These are phyloP conservation scores for Pangasius sanitwongsei DNA, from an alignment of 2,797 vertebrate genomes.

Conservation along the genomic window DNA sequence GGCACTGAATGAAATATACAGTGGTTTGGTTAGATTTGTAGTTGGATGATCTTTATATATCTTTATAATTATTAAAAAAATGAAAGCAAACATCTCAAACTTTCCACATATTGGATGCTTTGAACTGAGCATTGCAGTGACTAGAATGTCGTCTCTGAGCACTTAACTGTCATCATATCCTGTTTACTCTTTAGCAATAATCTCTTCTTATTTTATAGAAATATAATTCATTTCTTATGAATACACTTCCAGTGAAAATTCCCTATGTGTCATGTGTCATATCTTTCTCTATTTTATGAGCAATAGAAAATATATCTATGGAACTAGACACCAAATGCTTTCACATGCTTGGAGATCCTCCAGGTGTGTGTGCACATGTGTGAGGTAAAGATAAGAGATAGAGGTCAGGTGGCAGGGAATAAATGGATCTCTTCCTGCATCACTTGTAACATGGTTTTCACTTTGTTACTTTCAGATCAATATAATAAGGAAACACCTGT, in stretches of 20 bases:
- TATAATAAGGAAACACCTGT: neutral
- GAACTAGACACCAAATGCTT: neutral
- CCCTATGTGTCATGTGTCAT: neutral
- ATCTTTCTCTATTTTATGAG: neutral
- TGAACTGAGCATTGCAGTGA: neutral
- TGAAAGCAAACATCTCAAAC: neutral
- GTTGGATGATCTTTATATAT: neutral
- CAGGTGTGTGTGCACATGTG: neutral
- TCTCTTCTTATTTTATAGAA: neutral
- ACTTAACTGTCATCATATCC: neutral
- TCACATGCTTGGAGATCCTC: neutral
- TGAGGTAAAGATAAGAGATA: neutral
- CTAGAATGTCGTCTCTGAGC: neutral
- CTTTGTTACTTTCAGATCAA: neutral
- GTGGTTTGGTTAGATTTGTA: neutral
- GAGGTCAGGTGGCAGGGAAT: neutral
- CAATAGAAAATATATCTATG: neutral
- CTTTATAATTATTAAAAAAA: neutral
- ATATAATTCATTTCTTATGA: neutral
- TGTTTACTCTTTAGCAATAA: neutral
- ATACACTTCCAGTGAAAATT: neutral
- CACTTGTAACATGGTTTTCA: neutral
- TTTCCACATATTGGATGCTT: neutral
- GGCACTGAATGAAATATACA: neutral
- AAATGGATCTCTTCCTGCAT: neutral